Evolutionary conservation across 2,797 vertebrate species (phyloP).

Genomic region (Potorous gilbertii): DNA sequence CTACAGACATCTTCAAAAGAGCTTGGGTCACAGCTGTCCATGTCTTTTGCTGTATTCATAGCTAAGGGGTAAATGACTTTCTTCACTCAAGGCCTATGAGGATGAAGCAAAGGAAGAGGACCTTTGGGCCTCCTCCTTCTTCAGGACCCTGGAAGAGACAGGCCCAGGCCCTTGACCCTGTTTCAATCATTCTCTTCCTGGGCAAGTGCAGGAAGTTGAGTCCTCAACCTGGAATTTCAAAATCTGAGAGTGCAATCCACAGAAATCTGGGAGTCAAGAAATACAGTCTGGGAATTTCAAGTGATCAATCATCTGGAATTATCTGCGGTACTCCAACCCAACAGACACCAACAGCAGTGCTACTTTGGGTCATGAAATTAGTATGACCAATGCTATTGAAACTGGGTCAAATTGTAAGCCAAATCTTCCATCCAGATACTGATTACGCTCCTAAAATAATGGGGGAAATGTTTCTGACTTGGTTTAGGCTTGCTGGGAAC

Average conservation of each 20-base stretch:
- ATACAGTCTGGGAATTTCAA: not conserved
- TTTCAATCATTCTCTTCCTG: not conserved
- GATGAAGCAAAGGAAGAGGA: not conserved
- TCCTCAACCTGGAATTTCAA: not conserved
- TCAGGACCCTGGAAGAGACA: not conserved
- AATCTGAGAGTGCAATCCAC: not conserved
- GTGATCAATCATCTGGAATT: not conserved
- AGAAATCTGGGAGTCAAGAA: not conserved
- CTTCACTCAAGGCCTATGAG: not conserved
- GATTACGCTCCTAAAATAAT: not conserved
- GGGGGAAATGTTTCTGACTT: not conserved
- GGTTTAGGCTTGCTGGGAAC: no score
- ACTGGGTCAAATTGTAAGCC: not conserved
- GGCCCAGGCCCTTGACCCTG: not conserved
- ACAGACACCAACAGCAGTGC: not conserved
- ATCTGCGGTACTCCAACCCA: not conserved
- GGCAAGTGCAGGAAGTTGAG: not conserved
- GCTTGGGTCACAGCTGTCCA: not conserved
- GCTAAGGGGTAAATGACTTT: not conserved
- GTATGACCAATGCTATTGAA: not conserved
- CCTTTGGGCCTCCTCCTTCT: not conserved
- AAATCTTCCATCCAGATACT: not conserved
- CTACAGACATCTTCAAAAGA: not conserved
- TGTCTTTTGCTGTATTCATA: not conserved
- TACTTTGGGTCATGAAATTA: not conserved